Evolutionary conservation across 2,888 invertebrate species (phyloP).

Genomic region (Limnephilus auricula): DNA sequence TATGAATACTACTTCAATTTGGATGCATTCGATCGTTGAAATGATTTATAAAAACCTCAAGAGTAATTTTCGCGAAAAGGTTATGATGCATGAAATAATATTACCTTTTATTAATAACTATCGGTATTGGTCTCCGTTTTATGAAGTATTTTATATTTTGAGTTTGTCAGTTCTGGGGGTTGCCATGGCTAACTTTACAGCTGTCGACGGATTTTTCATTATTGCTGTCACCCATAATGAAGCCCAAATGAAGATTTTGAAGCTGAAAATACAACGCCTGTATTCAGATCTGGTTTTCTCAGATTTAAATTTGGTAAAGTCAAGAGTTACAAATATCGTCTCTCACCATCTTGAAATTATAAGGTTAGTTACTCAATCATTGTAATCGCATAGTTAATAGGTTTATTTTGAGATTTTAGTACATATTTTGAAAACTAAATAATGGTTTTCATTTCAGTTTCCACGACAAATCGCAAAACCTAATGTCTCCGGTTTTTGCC

Average conservation of each 20-base stretch:
- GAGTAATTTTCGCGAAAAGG: background rate
- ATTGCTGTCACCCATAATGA: background rate
- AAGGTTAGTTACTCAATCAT: background rate
- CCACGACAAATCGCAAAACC: background rate
- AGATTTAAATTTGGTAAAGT: background rate
- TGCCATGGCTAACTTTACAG: background rate
- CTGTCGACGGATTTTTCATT: background rate
- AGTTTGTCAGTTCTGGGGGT: background rate
- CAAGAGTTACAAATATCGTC: background rate
- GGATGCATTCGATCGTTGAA: background rate
- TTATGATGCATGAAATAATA: background rate
- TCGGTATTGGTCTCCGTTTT: background rate
- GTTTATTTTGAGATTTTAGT: too few relatives aligned
- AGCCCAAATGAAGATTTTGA: background rate
- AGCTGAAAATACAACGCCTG: background rate
- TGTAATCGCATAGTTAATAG: too few relatives aligned
- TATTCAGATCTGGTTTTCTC: background rate
- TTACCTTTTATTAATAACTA: background rate
- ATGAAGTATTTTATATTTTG: background rate
- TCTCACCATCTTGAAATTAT: background rate
- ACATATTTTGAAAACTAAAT: background rate
- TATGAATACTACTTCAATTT: background rate
- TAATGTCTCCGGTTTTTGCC: background rate
- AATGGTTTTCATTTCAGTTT: background rate
- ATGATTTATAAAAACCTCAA: background rate